Evolutionary conservation across 1,140 invertebrate genomes (phyloP), one percentile per base, ranked within the genome.

Genomic region (Ceratosolen solmsi): DNA sequence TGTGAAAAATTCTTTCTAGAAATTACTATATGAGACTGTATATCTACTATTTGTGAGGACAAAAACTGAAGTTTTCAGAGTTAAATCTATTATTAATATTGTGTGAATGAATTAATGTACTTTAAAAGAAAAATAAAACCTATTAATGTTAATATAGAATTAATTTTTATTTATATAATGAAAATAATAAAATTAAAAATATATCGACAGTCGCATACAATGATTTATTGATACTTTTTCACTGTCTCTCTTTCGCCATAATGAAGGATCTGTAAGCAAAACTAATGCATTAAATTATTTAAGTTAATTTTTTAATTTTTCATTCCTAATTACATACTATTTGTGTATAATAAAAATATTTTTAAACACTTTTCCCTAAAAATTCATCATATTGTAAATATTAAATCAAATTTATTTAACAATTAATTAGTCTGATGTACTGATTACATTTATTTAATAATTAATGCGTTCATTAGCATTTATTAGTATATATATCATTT

Each of bases 21-120:
- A n/a, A n/a, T n/a, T n/a, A 71, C 60, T 63, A 80, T 65, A 82
- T 73, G 84, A 84, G 71, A 84, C 74, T 84, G 83, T 79, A 85
- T 87, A 84, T 86, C 82, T 84, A 84, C 84, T 85, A 75, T 84
- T 84, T 72, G 71, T 68, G 82, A 74, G 30, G 46, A 75, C 58
- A 85, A 73, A 74, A 80, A 85, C 38, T 86, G 77, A 82, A 83
- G 72, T 78, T 85, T 82, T 80, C 65, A 74, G 79, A 83, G 46
- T 65, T 36, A 2, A 71, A 78, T 3, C 30, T 4, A n/a, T 63
- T 72, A 7, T 72, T 82, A 3, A 51, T 79, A 74, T 8, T 36
- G 76, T 49, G 51, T 27, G 13, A 27, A 22, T 65, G 38, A 65
- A 38, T 73, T 65, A 15, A n/a, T 72, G 25, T 60, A 65, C 33